These are phyloP conservation scores for Merluccius polli DNA, from an alignment of 2,797 vertebrate genomes.

Conservation along the genomic window DNA sequence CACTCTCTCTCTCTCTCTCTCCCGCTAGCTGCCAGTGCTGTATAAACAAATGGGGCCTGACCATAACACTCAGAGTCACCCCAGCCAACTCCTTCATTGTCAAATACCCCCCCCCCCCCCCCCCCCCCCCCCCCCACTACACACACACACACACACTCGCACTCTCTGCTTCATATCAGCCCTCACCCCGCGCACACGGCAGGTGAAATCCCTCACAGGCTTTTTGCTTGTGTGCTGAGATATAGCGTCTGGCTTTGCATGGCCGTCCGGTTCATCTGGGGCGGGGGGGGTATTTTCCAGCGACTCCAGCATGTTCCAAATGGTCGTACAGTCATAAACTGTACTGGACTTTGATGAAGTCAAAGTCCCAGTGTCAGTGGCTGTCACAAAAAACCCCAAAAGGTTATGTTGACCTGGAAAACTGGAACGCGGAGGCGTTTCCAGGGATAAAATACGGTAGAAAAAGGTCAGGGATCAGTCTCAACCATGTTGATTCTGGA, in stretches of 20 bases:
- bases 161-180: not conserved
- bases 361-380: not conserved
- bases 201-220: slow-evolving; percentile 11
- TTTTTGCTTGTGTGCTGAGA: not conserved
- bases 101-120: slow-evolving; percentile 2
- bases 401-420: slow-evolving; percentile 1
- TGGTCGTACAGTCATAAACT: not conserved
- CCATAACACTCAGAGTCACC: slow-evolving; percentile 56
- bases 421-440: not conserved
- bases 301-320: not conserved
- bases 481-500: slow-evolving; percentile 19
- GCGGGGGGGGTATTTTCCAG: not conserved
- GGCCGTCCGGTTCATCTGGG: slow-evolving; percentile 18
- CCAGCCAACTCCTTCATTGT: slow-evolving; percentile 36
- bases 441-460: not conserved
- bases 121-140: too few relatives aligned
- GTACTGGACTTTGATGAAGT: not conserved
- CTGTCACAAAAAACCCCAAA: slow-evolving; percentile 17
- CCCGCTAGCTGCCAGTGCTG: slow-evolving; percentile 49
- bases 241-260: not conserved
- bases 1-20: slow-evolving; percentile 33
- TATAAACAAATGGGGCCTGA: slow-evolving; percentile 70
- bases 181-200: not conserved
- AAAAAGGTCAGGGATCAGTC: slow-evolving; percentile 23
- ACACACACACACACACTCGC: slow-evolving; percentile 14